Evolutionary conservation across 2,888 invertebrate genomes (phyloP), one percentile per base, ranked within the genome.

Genomic region (Rhopalosiphum nymphaeae): DNA sequence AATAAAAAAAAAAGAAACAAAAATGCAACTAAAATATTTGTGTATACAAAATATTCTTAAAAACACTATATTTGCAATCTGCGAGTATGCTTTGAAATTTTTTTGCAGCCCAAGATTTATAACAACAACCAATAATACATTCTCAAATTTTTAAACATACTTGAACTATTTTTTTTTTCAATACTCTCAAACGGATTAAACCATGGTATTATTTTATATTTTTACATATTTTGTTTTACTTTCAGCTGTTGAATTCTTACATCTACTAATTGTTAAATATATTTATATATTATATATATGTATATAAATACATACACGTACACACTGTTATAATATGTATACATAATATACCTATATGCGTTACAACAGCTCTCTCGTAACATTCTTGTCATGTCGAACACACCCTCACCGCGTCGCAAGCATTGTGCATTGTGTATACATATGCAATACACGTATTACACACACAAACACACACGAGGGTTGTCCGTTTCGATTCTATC

Each of bases 311-410:
- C 4, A 29, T 1, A 29, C 10, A 61, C 16, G 10, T 3, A 29
- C 21, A 78, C 21, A 78, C 21, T 36, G 1, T 36, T 25, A 78
- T 21, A 78, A 67, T 78, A 36, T n/a, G 16, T 67, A 67, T 67
- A 67, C 61, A 29, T 61, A 61, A 61, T 29, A 29, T 61, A 61
- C 44, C 44, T 61, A 61, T 61, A 57, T 26, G 13, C 78, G 36
- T 36, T 78, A 42, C 78, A 78, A 46, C 57, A 42, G 57, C 78
- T 67, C 90, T 91, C 91, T 91, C 92, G 42, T 93, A 89, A 93
- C 93, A 93, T 93, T 93, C 93, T 93, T 93, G 78, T 78, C 93
- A 56, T 78, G 93, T 89, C 89, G 78, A 93, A 93, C 89, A 93
- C 93, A 89, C 93, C 93, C 93, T 93, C 89, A 42, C 87, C 78